Evolutionary conservation across 2,113 vertebrate genomes (phyloP).

Genomic region (Peromyscus californicus): DNA sequence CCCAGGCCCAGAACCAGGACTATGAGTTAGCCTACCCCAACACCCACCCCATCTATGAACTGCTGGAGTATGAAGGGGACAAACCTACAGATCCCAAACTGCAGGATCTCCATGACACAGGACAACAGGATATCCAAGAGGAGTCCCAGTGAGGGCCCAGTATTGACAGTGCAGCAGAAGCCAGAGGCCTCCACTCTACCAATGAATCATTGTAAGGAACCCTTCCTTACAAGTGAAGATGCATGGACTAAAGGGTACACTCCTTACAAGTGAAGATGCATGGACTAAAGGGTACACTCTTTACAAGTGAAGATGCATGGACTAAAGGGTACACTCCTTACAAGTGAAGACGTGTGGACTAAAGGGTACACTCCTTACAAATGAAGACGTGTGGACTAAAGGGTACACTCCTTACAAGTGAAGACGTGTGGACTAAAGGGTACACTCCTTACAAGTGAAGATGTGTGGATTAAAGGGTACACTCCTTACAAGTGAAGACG

Average conservation of each 20-base stretch:
- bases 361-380: background rate
- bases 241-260: too few relatives aligned
- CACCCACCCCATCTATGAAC: background rate
- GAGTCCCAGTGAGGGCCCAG: background rate
- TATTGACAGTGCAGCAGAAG: background rate
- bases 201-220: background rate
- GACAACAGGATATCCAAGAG: background rate
- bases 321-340: too few relatives aligned
- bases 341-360: background rate
- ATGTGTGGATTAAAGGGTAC: too few relatives aligned
- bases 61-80: background rate
- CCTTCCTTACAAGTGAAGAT: background rate
- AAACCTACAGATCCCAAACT: background rate
- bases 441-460: background rate
- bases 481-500: background rate
- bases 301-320: background rate
- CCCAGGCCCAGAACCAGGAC: background rate
- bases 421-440: too few relatives aligned
- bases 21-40: background rate
- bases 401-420: background rate
- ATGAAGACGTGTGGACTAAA: too few relatives aligned
- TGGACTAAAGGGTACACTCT: too few relatives aligned
- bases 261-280: background rate
- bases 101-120: background rate
- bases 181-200: background rate